Evolutionary conservation across 2,113 vertebrate species (phyloP), one percentile per base, ranked within the genome.

Genomic region (Paramisgurnus dabryanus): DNA sequence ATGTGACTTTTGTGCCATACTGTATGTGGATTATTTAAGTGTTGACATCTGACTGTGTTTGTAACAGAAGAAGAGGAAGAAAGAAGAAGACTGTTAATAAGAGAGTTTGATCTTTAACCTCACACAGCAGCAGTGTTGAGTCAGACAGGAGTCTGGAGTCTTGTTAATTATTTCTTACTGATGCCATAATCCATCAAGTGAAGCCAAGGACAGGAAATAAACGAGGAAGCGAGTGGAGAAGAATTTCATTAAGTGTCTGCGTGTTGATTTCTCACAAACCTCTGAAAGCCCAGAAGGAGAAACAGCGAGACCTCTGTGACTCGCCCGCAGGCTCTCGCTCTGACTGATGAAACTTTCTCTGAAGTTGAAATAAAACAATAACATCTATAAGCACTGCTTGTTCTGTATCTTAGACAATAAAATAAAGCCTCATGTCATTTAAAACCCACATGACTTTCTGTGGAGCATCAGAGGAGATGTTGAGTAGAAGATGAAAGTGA

Each of bases 121-220:
- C 43, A 60, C 64, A 79, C 84, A 87, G 89, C 87, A 84, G 81
- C 85, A 87, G 89, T 84, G 87, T 88, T 87, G 86, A 88, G 86
- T 79, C 67, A 88, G 87, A 91, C 87, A 86, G 82, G 87, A 86
- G 81, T 90, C 78, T 80, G 84, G 87, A 87, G 90, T 88, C 87
- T 89, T 88, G 87, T 80, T 92, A 90, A 93, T 93, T 91, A 93
- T 91, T 90, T 91, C 85, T 74, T 87, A 89, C 88, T 90, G 91
- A 93, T 92, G 88, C 88, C 86, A 85, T 86, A 87, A 92, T 92
- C 90, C 90, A 91, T 93, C 90, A 92, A 84, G 47, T 78, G 68
- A 84, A 71, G 82, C 5, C 17, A 58, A 18, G 79, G 84, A 63
- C 67, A 66, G 18, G 87, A 78, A 80, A 78, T 83, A 73, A 71